phyloP scores from a whole-genome alignment of 2,113 vertebrate species.

The Ictalurus punctatus region DNA sequence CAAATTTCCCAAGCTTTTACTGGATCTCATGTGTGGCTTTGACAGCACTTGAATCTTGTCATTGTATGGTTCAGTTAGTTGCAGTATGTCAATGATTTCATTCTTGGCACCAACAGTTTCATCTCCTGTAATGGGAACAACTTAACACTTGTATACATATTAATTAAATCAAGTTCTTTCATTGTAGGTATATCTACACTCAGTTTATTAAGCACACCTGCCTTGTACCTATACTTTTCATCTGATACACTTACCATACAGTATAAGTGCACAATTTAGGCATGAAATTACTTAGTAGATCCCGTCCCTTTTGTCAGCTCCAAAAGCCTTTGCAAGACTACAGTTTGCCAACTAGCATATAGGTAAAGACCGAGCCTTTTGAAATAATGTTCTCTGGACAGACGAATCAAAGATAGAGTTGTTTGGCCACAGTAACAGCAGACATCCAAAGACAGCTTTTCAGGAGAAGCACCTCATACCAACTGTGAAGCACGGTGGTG shows the following conservation, averaged over 20 bases:
- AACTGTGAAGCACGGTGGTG: too few relatives aligned
- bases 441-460: too few relatives aligned
- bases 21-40: conserved; percentile 51
- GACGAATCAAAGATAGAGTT: too few relatives aligned
- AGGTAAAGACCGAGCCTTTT: too few relatives aligned
- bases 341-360: too few relatives aligned
- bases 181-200: neutral
- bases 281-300: neutral
- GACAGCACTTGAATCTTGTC: conserved; percentile 62
- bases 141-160: neutral
- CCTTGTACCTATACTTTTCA: neutral
- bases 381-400: too few relatives aligned
- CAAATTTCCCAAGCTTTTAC: conserved; percentile 65
- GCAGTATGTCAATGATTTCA: conserved; percentile 65
- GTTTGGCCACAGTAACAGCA: too few relatives aligned
- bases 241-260: neutral
- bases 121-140: conserved; percentile 63
- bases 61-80: conserved; percentile 67
- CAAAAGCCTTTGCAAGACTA: too few relatives aligned
- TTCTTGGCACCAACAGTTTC: conserved; percentile 68
- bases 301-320: neutral
- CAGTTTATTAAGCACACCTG: neutral
- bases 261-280: neutral
- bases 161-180: conserved; percentile 15
- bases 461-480: too few relatives aligned